Base-by-base conservation (phyloP, 2,888 invertebrate genomes). In the Deladenus siricidicola region DNA sequence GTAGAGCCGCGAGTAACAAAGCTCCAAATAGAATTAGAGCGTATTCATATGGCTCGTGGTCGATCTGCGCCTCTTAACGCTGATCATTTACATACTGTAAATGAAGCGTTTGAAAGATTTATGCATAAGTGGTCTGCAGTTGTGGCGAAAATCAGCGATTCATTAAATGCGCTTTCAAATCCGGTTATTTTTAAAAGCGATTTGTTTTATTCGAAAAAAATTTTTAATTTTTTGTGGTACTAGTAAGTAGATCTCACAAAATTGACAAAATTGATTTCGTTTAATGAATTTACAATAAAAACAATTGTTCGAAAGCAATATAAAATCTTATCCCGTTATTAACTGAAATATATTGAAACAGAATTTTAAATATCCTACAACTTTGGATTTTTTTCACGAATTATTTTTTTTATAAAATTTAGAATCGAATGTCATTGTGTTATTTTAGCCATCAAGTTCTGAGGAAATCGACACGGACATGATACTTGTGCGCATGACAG, bases 71-170 rank as follows among this genome's bases (percentile, higher is more conserved):
- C 74, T 17, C 62, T 76, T 51, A 69, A 67, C 26, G 61, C 74
- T 17, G 63, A 68, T 43, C 70, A 74, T 47, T 62, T 76, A 8
- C 71, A 72, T 49, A 52, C 61, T 23, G 72, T 73, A n/a, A 74
- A 78, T 51, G 74, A 75, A 44, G 73, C 70, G 1, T 76, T 74
- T 61, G 73, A 76, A 50, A 60, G 65, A 19, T 76, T 76, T 59
- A 75, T 75, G 51, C 69, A 30, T 23, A 68, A 70, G 3, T 75
- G 75, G 75, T 72, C 73, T 2, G 45, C 62, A 3, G 68, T 75
- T 57, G 75, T 75, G 44, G 70, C 70, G 8, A 71, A 71, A 56
- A 74, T 75, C 60, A 69, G 69, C 53, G 72, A 73, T 48, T 67
- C 72, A n/a, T 69, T 75, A 64, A 72, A 71, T 56, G 47, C 52